phyloP scores from a whole-genome alignment of 2,797 vertebrate genomes.

The Dipus sagitta region DNA sequence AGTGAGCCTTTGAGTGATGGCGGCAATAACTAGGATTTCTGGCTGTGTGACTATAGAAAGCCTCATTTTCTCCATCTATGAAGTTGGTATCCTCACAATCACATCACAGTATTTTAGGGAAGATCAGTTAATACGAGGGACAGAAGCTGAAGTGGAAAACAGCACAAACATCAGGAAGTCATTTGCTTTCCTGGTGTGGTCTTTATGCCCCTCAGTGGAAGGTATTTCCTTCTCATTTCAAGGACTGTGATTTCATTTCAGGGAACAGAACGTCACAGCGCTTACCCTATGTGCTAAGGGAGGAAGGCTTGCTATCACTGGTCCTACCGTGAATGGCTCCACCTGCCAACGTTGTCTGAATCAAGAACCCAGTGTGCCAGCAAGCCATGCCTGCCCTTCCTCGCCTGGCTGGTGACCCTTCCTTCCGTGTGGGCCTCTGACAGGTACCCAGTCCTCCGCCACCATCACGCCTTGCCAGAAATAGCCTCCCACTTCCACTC shows the following conservation, averaged over 20 bases:
- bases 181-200: not conserved
- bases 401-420: not conserved
- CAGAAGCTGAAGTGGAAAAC: not conserved
- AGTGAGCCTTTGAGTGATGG: not conserved
- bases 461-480: not conserved
- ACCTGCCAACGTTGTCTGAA: not conserved
- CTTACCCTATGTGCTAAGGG: not conserved
- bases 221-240: constrained; percentile 12
- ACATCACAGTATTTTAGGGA: not conserved
- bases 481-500: not conserved
- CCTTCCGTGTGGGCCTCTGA: not conserved
- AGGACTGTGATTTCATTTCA: not conserved
- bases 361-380: not conserved
- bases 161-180: not conserved
- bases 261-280: not conserved
- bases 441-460: not conserved
- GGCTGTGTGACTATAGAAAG: not conserved
- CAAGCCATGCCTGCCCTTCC: too few relatives aligned
- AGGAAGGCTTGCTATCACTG: not conserved
- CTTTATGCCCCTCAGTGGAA: not conserved
- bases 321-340: not conserved
- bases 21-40: not conserved
- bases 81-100: not conserved
- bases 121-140: not conserved
- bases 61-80: constrained; percentile 11